Evolutionary conservation across 2,797 vertebrate species (phyloP).

Genomic region (Nannoperca obscura): DNA sequence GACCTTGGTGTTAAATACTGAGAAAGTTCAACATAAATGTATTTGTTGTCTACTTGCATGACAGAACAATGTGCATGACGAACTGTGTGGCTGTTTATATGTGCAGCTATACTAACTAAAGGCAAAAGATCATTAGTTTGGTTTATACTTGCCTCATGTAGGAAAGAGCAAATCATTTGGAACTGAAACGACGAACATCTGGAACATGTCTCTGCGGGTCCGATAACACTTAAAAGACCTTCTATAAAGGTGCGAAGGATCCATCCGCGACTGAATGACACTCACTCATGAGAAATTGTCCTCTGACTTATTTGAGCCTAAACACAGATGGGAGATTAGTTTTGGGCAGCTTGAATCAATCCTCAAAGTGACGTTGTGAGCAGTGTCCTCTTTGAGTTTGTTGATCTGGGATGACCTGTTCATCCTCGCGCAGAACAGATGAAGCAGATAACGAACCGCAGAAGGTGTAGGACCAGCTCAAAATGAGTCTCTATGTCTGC

Average conservation of each 20-base stretch:
- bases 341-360: constrained; percentile 32
- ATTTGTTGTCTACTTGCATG: background rate
- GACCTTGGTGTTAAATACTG: no score
- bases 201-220: background rate
- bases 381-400: background rate
- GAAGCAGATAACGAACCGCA: background rate
- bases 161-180: background rate
- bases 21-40: no score
- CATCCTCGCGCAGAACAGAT: constrained; percentile 1
- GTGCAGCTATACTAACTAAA: background rate
- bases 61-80: background rate
- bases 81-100: background rate
- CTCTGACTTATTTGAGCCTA: constrained; percentile 19
- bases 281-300: constrained; percentile 2
- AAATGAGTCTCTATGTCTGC: background rate
- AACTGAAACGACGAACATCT: background rate
- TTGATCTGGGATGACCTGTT: background rate
- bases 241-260: constrained; percentile 14
- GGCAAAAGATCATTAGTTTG: background rate
- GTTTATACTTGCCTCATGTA: background rate
- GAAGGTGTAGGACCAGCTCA: background rate
- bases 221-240: background rate
- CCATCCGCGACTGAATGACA: background rate
- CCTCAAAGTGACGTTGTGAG: background rate
- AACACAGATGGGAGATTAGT: constrained; percentile 25